A percentile compares a stretch with the other conserved stretches of the same genome.
These are phyloP conservation scores for Gallinago jamesoni DNA, from an alignment of 2,113 vertebrate genomes.

Conservation along the genomic window DNA sequence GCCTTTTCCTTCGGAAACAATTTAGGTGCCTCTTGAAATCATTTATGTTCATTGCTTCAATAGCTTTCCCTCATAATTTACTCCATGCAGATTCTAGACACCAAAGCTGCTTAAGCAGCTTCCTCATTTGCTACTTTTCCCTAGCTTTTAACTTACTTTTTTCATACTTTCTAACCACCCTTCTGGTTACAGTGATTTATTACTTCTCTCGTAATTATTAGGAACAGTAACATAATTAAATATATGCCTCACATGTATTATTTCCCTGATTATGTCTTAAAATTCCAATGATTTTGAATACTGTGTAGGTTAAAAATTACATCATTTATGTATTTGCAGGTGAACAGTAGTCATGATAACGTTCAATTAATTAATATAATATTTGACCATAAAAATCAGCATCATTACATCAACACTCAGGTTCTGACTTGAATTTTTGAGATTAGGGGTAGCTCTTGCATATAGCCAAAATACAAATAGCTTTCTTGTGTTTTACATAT, in stretches of 20 bases:
- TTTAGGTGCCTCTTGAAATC: constrained; percentile 57
- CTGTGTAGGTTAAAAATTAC: not conserved
- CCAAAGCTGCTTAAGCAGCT: not conserved
- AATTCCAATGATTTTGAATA: not conserved
- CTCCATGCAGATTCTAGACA: constrained; percentile 58
- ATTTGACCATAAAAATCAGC: not conserved
- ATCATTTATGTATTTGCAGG: not conserved
- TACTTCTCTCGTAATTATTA: not conserved
- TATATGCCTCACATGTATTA: not conserved
- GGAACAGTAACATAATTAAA: not conserved
- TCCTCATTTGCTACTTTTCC: not conserved
- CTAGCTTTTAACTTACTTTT: constrained; percentile 23
- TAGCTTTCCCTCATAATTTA: constrained; percentile 30
- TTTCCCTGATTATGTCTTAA: not conserved
- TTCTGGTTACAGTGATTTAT: not conserved
- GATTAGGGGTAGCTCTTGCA: not conserved
- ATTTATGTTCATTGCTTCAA: constrained; percentile 27
- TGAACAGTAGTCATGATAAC: not conserved
- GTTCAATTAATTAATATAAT: not conserved
- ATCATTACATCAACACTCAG: not conserved
- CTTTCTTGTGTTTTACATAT: not conserved
- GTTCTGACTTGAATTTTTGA: not conserved
- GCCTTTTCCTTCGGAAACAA: not conserved
- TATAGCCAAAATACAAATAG: not conserved
- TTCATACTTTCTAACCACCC: not conserved